Evolutionary conservation across 2,113 vertebrate species (phyloP).

Genomic region (Sprattus sprattus): DNA sequence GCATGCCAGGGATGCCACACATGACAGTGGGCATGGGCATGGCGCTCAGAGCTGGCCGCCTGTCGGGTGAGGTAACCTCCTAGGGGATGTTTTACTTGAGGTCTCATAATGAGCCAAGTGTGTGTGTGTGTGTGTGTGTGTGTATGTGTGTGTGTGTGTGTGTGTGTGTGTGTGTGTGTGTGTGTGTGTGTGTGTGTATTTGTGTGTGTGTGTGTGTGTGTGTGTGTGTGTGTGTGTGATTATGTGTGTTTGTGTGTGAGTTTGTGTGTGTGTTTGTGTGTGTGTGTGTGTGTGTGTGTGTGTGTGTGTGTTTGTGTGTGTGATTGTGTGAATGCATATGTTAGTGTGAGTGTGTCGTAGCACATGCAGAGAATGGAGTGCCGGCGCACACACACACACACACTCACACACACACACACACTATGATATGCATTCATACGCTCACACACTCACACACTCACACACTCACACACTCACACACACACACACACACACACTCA

Average conservation of each 20-base stretch:
- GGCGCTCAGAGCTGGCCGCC: background rate
- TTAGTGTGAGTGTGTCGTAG: background rate
- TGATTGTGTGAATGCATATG: background rate
- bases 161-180: no score
- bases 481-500: background rate
- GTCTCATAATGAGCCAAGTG: background rate
- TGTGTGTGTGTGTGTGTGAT: background rate
- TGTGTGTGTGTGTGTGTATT: no score
- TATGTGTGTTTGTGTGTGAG: background rate
- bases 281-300: background rate
- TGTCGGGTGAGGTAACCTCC: background rate
- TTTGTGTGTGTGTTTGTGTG: background rate
- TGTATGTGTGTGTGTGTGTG: no score
- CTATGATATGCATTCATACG: background rate
- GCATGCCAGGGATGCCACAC: background rate
- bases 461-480: background rate
- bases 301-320: background rate
- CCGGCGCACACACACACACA: background rate
- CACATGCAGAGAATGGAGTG: no score
- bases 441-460: background rate
- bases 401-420: conserved; percentile 10
- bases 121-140: background rate
- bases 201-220: background rate
- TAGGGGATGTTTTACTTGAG: background rate
- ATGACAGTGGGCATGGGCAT: background rate